Percentiles rank a stretch among this genome's conserved stretches.
phyloP scores from a whole-genome alignment of 2,113 vertebrate species.

The Morone chrysops region DNA sequence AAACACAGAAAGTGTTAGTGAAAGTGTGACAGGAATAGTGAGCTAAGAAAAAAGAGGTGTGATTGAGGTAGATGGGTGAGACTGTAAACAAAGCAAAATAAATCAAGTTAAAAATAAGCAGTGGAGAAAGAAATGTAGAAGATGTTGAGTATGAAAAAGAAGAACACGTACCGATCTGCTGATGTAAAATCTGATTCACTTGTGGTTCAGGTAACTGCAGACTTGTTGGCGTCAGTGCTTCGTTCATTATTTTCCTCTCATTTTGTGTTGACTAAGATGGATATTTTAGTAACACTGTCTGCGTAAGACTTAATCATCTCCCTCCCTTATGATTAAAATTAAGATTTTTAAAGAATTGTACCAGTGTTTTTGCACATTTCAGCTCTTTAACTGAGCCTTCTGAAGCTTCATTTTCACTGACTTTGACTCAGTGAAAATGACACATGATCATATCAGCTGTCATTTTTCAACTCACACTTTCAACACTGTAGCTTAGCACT shows the following conservation, averaged over 20 bases:
- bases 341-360: not conserved
- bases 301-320: accelerated
- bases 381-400: not conserved
- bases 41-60: not conserved
- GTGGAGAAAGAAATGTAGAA: not conserved
- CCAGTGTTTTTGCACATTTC: not conserved
- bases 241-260: constrained; percentile 1
- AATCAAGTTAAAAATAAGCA: not conserved
- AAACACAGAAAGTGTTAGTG: constrained; percentile 78
- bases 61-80: not conserved
- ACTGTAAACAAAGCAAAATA: not conserved
- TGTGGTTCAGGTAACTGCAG: constrained; percentile 4
- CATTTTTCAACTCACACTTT: too few species aligned
- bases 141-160: not conserved
- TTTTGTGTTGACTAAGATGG: not conserved
- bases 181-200: not conserved
- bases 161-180: constrained; percentile 12
- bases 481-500: too few species aligned
- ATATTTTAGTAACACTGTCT: not conserved
- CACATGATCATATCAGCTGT: too few species aligned
- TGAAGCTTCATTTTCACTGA: too few species aligned
- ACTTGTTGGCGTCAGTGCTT: constrained; percentile 15
- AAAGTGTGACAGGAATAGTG: constrained; percentile 66
- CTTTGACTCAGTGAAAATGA: too few species aligned
- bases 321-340: not conserved